These are phyloP conservation scores for Coptotermes formosanus DNA, from an alignment of 1,140 invertebrate species.

Conservation along the genomic window DNA sequence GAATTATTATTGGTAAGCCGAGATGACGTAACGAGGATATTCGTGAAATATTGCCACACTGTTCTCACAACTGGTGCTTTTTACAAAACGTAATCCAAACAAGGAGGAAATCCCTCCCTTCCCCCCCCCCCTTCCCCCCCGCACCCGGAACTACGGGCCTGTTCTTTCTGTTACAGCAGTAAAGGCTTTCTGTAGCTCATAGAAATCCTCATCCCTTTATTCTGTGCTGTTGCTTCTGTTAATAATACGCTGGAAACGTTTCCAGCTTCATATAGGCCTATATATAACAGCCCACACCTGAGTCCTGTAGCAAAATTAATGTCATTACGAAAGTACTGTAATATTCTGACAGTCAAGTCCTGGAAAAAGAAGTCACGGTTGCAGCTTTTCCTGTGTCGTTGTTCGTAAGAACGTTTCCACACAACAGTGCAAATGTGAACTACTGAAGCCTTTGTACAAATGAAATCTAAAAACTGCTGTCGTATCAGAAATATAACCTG, in stretches of 20 bases:
- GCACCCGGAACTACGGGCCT: no score
- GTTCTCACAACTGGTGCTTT: not conserved
- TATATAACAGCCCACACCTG: not conserved
- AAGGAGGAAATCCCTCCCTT: not conserved
- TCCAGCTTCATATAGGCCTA: not conserved
- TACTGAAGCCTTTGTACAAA: no score
- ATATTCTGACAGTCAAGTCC: not conserved
- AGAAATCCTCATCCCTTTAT: not conserved
- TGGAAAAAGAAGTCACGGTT: not conserved
- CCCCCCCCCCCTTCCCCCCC: not conserved
- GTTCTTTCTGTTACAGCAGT: no score
- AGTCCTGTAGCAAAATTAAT: not conserved
- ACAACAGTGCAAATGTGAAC: no score
- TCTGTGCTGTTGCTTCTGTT: not conserved
- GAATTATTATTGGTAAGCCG: slow-evolving; percentile 91
- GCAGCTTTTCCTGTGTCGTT: no score
- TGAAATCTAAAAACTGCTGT: no score
- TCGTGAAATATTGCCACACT: not conserved
- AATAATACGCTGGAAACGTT: not conserved
- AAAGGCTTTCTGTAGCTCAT: not conserved
- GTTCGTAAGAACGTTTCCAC: no score
- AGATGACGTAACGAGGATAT: slow-evolving; percentile 2
- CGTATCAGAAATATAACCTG: no score
- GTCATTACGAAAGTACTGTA: not conserved
- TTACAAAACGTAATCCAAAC: not conserved